phyloP scores from a whole-genome alignment of 2,797 vertebrate genomes.

The Onychomys arenicola region DNA sequence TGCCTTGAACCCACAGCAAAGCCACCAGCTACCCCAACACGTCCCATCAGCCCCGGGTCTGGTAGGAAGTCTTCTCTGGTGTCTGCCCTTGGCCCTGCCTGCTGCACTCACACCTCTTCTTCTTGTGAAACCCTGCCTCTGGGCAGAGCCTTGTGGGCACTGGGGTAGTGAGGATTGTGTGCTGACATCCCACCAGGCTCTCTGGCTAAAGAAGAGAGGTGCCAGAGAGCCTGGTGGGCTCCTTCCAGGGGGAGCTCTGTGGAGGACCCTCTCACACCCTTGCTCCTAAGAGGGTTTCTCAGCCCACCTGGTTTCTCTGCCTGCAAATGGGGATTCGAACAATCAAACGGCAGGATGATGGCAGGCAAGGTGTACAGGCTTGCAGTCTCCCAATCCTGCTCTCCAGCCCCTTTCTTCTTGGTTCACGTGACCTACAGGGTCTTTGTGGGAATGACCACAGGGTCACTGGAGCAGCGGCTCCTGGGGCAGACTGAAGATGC shows the following conservation, averaged over 20 bases:
- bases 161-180: neutral
- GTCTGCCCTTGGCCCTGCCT: neutral
- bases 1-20: neutral
- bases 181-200: neutral
- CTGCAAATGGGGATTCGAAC: conserved; percentile 27
- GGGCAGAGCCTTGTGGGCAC: neutral
- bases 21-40: neutral
- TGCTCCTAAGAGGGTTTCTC: neutral
- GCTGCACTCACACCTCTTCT: neutral
- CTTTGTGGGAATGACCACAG: neutral
- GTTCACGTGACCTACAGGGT: neutral
- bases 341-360: neutral
- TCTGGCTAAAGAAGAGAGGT: too few species aligned
- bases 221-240: too few species aligned
- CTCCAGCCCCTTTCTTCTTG: neutral
- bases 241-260: neutral
- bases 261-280: neutral
- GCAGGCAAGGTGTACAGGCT: conserved; percentile 48
- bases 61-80: neutral
- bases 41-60: neutral
- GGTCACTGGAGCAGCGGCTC: neutral
- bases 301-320: neutral
- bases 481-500: neutral
- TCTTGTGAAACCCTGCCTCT: neutral
- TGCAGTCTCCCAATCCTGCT: neutral